Base-by-base conservation (phyloP, 1,140 invertebrate genomes). In the Calephelis nemesis region DNA sequence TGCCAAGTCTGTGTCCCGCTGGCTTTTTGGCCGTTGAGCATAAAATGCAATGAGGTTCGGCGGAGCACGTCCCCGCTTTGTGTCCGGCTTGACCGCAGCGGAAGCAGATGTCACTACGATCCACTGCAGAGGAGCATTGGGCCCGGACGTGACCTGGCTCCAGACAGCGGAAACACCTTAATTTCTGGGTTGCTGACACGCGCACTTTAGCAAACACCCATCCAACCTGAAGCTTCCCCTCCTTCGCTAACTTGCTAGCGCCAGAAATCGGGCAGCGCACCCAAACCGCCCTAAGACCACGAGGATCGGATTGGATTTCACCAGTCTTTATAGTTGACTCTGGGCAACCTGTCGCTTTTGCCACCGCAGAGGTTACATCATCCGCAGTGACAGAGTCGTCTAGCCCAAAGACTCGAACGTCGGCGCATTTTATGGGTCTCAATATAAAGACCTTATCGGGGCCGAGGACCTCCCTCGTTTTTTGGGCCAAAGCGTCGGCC, bases 51-150 rank as follows among this genome's bases (percentile, higher is more conserved):
- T 49, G 58, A 6, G 62, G 63, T 6, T 30, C 15, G 11, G 52
- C 60, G n/a, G n/a, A 12, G 19, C 74, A 73, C 4, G 10, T n/a
- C 7, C 7, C 42, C 4, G 65, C 67, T 40, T 68, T 73, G 40
- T 69, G 69, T 6, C 67, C 74, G 0, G 11, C n/a, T 19, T 68
- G 49, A 19, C 73, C 69, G 19, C 76, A 77, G 0, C 71, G 66
- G 52, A 62, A 77, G 30, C 73, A 77, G 7, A 65, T 30, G 0
- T 48, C 9, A 15, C 63, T 70, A 30, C 67, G 40, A 52, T 74
- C 73, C 1, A 74, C 19, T 4, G 52, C 63, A 0, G 65, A 42
- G 3, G 49, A 8, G 50, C 71, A 74, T 47, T 13, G 47, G 0
- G 49, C 54, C 4, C 65, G 11, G 1, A 63, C 58, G 48, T 74